phyloP scores from a whole-genome alignment of 2,113 vertebrate genomes.

The Alouatta palliata region DNA sequence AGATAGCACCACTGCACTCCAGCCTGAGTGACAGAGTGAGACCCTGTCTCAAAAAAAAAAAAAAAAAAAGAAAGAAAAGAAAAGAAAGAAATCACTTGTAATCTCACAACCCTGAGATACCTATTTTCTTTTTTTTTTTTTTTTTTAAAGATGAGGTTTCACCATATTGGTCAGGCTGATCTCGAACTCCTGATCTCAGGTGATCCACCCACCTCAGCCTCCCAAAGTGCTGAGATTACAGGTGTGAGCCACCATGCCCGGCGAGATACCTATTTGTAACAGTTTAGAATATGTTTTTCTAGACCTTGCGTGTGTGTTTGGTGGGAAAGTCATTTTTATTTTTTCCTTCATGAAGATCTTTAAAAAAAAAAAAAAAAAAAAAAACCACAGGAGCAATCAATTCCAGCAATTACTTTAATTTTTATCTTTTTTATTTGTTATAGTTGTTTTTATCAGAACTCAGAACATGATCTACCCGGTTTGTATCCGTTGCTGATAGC shows the following conservation, averaged over 20 bases:
- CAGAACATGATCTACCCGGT: not conserved
- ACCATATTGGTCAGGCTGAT: too few species aligned
- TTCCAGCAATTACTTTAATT: not conserved
- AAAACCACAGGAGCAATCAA: not conserved
- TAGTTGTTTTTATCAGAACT: not conserved
- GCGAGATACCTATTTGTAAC: not conserved
- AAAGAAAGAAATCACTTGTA: not conserved
- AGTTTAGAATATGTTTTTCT: not conserved
- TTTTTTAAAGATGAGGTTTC: too few species aligned
- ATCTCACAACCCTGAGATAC: not conserved
- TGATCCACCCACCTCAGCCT: too few species aligned
- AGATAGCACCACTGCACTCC: too few species aligned
- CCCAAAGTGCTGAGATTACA: too few species aligned
- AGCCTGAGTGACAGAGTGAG: too few species aligned
- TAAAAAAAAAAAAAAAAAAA: not conserved
- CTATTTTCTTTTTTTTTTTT: constrained; percentile 46
- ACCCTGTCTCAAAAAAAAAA: too few species aligned
- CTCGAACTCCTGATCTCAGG: too few species aligned
- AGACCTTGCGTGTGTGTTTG: not conserved
- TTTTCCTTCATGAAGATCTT: not conserved
- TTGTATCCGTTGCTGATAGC: not conserved
- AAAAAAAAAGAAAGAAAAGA: too few species aligned
- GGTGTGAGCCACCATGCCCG: too few species aligned
- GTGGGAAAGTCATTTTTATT: not conserved
- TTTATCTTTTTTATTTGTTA: not conserved